These are phyloP conservation scores for Rhabditophanes sp. DNA, from an alignment of 2,888 invertebrate genomes.

Conservation along the genomic window DNA sequence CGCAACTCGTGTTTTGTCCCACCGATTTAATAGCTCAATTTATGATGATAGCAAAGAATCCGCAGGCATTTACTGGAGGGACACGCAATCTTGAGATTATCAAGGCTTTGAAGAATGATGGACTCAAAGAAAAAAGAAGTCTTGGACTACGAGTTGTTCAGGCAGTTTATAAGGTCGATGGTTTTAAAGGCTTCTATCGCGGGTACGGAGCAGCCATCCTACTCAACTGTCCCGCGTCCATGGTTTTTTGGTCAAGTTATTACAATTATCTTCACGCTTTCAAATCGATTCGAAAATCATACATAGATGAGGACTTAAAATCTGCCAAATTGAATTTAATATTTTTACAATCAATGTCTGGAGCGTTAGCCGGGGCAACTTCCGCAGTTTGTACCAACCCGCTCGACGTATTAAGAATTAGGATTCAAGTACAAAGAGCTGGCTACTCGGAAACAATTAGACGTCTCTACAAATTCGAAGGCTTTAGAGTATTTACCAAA, in stretches of 20 bases:
- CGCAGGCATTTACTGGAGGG: conserved; percentile 15
- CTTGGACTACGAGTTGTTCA: conserved; percentile 34
- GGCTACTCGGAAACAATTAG: conserved; percentile 29
- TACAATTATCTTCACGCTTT: conserved; percentile 21
- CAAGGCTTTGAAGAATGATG: conserved; percentile 18
- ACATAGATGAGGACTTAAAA: too few species aligned
- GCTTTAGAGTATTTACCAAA: conserved; percentile 30
- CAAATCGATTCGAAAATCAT: conserved; percentile 5
- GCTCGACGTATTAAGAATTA: conserved; percentile 31
- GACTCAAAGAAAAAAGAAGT: conserved; percentile 12
- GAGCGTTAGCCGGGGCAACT: conserved; percentile 33
- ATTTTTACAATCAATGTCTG: conserved; percentile 29
- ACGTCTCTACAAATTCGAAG: conserved; percentile 28
- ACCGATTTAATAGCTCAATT: conserved; percentile 38
- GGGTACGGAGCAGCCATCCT: conserved; percentile 35
- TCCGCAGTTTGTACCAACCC: conserved; percentile 37
- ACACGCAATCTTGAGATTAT: conserved; percentile 27
- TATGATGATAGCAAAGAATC: conserved; percentile 30
- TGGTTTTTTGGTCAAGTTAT: conserved; percentile 41
- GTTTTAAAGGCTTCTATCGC: conserved; percentile 34
- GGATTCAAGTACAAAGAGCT: conserved; percentile 36
- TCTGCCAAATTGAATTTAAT: conserved; percentile 20
- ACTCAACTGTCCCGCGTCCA: conserved; percentile 36
- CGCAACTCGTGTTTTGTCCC: conserved; percentile 36
- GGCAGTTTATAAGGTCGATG: conserved; percentile 38